Percentiles rank a stretch among this genome's conserved stretches.
Evolutionary conservation across 2,888 invertebrate genomes (phyloP).

Genomic region (Agriopis aurantiaria): DNA sequence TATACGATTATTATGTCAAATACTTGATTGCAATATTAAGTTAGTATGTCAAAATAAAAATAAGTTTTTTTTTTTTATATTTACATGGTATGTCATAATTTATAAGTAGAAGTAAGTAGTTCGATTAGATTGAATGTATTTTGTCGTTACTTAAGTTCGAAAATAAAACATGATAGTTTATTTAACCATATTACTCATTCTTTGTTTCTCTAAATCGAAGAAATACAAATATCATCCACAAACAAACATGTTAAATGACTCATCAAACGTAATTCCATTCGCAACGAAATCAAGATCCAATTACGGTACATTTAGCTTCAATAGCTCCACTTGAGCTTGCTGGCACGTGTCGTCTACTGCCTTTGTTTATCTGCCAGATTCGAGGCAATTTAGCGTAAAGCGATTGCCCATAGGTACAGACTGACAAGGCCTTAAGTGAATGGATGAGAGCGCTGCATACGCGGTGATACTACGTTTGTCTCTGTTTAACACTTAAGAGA

Average conservation of each 20-base stretch:
- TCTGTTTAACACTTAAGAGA: neutral
- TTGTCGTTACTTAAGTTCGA: too few relatives aligned
- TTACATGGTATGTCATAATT: too few relatives aligned
- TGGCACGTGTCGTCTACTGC: slow-evolving; percentile 70
- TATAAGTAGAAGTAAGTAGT: too few relatives aligned
- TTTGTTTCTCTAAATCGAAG: neutral
- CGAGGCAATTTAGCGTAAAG: slow-evolving; percentile 80
- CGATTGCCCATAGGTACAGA: slow-evolving; percentile 60
- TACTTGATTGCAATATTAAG: too few relatives aligned
- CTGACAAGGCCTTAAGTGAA: neutral
- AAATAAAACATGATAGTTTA: neutral
- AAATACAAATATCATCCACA: slow-evolving; percentile 7
- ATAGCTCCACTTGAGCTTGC: slow-evolving; percentile 65
- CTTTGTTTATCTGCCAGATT: slow-evolving; percentile 79
- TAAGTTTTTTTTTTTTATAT: too few relatives aligned
- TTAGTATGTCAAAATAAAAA: too few relatives aligned
- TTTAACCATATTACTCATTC: neutral
- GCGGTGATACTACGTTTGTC: neutral
- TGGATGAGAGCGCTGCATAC: neutral
- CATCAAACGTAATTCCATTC: slow-evolving; percentile 55
- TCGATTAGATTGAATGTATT: too few relatives aligned
- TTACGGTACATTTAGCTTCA: slow-evolving; percentile 80
- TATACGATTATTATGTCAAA: too few relatives aligned
- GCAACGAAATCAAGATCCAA: slow-evolving; percentile 77
- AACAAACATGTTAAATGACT: slow-evolving; percentile 49